Conservation (phyloP, 1,140 invertebrate species). For the Probaryconus sp. region DNA sequence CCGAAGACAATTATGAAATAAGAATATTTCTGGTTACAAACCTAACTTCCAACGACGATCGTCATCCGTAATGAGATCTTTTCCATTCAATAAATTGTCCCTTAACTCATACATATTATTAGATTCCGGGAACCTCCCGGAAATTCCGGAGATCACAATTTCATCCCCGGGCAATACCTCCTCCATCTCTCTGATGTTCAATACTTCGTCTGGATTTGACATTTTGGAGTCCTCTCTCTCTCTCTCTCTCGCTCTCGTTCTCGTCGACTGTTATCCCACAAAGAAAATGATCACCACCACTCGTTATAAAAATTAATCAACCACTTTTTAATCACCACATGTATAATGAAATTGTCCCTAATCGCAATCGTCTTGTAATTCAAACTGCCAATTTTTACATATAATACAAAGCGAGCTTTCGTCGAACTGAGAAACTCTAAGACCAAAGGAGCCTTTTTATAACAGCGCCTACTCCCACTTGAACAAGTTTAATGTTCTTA, state of each 20-base stretch:
- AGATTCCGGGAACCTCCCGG: slow-evolving; percentile 92
- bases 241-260: too few relatives aligned
- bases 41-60: slow-evolving; percentile 86
- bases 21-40: slow-evolving; percentile 60
- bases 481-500: slow-evolving; percentile 10
- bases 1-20: slow-evolving; percentile 3
- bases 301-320: too few relatives aligned
- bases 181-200: slow-evolving; percentile 21
- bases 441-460: slow-evolving; percentile 66
- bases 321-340: too few relatives aligned
- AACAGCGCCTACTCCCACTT: slow-evolving; percentile 64
- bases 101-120: slow-evolving; percentile 87
- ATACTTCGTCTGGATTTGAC: too few relatives aligned
- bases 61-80: slow-evolving; percentile 90
- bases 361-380: too few relatives aligned
- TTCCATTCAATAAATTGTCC: slow-evolving; percentile 86
- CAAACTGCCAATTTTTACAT: too few relatives aligned
- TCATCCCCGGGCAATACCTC: slow-evolving; percentile 82
- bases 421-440: slow-evolving; percentile 47
- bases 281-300: too few relatives aligned
- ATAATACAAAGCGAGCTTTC: slow-evolving; percentile 3
- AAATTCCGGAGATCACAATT: slow-evolving; percentile 88
- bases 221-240: too few relatives aligned
- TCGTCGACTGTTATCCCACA: too few relatives aligned
- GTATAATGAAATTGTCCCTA: too few relatives aligned